A percentile compares a stretch with the other conserved stretches of the same genome.
Conservation (phyloP, 92 coral and sea anemone species). For the Heteractis magnifica region DNA sequence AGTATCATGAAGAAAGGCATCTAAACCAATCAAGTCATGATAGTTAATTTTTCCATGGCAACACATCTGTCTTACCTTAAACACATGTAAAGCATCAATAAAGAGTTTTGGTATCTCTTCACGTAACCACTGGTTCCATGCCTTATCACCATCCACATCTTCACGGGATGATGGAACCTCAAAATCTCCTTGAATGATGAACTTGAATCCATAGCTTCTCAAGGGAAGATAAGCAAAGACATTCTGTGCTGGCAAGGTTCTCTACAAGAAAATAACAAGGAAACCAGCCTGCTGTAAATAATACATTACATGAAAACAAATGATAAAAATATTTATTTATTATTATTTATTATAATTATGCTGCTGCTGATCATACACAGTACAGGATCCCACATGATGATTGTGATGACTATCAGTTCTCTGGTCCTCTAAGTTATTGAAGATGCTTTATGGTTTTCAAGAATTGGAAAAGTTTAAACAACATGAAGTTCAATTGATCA, state of each 20-base stretch:
- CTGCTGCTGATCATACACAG: no score
- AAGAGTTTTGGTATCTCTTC: conserved; percentile 83
- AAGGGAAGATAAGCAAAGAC: conserved; percentile 93
- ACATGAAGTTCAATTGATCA: no score
- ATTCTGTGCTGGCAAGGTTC: conserved; percentile 72
- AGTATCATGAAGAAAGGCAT: neutral
- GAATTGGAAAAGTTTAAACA: no score
- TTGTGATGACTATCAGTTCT: no score
- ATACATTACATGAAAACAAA: no score
- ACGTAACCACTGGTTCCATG: conserved; percentile 93
- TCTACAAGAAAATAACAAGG: neutral
- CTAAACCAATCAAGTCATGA: neutral
- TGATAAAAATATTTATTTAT: no score
- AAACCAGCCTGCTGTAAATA: neutral
- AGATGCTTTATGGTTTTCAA: no score
- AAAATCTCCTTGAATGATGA: conserved; percentile 92
- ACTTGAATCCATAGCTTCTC: conserved; percentile 86
- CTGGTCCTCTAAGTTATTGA: no score
- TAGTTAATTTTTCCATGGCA: no score
- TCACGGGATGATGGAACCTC: conserved; percentile 96
- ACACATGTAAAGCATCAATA: conserved; percentile 75
- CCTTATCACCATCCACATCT: conserved; percentile 85
- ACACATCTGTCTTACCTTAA: conserved; percentile 51
- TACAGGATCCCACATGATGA: no score
- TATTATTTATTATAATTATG: no score